These are phyloP conservation scores for Leptobrachium ailaonicum DNA, from an alignment of 2,113 vertebrate genomes.

Conservation along the genomic window DNA sequence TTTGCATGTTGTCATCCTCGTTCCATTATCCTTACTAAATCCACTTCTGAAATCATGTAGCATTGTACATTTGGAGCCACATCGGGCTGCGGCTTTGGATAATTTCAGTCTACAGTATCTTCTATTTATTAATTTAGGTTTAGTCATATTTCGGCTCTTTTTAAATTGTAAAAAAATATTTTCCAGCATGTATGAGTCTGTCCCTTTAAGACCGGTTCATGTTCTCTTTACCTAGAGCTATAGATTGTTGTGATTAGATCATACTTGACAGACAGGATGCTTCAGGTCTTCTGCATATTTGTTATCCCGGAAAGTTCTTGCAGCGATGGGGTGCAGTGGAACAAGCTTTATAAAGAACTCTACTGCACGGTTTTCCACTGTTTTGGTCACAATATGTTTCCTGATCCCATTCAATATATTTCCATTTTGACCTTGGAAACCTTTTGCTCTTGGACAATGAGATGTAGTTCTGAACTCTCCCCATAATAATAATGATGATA, in stretches of 20 bases:
- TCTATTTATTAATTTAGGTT: too few species aligned
- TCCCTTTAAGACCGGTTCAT: background rate
- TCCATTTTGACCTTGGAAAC: slow-evolving; percentile 60
- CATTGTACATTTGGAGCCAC: too few species aligned
- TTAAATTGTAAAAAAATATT: too few species aligned
- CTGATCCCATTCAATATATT: slow-evolving; percentile 62
- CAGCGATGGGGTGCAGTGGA: slow-evolving; percentile 6
- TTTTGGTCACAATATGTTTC: slow-evolving; percentile 67
- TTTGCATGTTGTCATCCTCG: too few species aligned
- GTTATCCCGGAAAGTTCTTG: slow-evolving; percentile 39
- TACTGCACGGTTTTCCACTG: slow-evolving; percentile 63
- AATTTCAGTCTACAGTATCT: too few species aligned
- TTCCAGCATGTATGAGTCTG: too few species aligned
- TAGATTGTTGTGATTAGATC: slow-evolving; percentile 17
- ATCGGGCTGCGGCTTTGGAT: too few species aligned
- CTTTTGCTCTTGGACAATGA: slow-evolving; percentile 56
- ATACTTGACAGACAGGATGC: slow-evolving; percentile 27
- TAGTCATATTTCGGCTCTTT: too few species aligned
- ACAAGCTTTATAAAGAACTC: slow-evolving; percentile 15
- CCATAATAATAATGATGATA: slow-evolving; percentile 51
- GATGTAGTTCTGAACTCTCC: slow-evolving; percentile 32
- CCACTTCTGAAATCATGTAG: too few species aligned
- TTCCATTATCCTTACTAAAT: too few species aligned
- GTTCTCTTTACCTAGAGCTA: background rate
- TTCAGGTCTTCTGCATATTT: slow-evolving; percentile 34